phyloP scores from a whole-genome alignment of 2,797 vertebrate genomes.

The Molossus molossus region DNA sequence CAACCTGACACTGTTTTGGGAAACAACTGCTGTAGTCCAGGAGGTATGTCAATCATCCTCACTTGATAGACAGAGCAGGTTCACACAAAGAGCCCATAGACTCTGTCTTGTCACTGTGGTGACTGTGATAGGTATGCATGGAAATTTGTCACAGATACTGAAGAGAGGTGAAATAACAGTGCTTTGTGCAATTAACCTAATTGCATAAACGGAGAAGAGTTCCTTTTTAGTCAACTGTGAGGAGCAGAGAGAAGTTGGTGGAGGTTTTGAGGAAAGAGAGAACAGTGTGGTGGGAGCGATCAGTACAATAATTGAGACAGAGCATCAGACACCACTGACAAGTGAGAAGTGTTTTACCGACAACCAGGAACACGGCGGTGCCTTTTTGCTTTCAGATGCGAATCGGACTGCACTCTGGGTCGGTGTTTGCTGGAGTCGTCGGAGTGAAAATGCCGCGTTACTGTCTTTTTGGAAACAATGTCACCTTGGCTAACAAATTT shows the following conservation, averaged over 20 bases:
- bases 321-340: too few relatives aligned
- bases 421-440: conserved; percentile 98
- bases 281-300: fast-evolving
- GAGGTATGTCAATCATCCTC: background rate
- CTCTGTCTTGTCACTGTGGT: background rate
- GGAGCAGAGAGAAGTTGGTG: background rate
- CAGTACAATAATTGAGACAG: too few relatives aligned
- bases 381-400: conserved; percentile 94
- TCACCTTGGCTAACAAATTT: conserved; percentile 99
- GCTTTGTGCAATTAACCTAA: background rate
- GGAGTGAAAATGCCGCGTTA: conserved; percentile 99
- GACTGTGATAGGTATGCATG: background rate
- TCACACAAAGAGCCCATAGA: background rate
- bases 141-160: background rate
- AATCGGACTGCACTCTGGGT: conserved; percentile 98
- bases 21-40: background rate
- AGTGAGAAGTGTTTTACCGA: background rate
- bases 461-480: conserved; percentile 99
- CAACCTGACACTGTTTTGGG: background rate
- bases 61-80: background rate
- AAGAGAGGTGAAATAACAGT: background rate
- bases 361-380: background rate
- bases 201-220: background rate
- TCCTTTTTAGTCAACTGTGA: too few relatives aligned
- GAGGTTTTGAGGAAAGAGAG: background rate